Evolutionary conservation across 2,797 vertebrate genomes (phyloP).

Genomic region (Oreonectes daqikongensis): DNA sequence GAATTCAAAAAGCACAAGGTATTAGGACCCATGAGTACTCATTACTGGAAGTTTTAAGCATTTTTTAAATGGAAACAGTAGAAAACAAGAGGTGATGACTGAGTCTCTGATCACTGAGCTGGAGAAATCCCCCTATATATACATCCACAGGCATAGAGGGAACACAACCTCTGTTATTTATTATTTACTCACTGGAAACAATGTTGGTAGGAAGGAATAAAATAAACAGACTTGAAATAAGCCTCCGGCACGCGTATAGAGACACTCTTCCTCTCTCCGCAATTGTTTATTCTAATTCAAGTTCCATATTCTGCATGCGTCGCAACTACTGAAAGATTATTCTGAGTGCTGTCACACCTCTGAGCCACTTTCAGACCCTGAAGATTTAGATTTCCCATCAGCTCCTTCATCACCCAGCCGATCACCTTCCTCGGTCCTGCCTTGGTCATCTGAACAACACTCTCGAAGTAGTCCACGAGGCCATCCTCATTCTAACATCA

Average conservation of each 20-base stretch:
- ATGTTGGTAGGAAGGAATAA: slow-evolving; percentile 13
- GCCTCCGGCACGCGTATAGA: neutral
- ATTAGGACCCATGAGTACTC: slow-evolving; percentile 35
- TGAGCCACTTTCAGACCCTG: slow-evolving; percentile 81
- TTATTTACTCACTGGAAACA: slow-evolving; percentile 29
- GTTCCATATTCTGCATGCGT: neutral
- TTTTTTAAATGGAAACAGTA: slow-evolving; percentile 48
- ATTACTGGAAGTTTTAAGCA: slow-evolving; percentile 31
- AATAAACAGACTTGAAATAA: slow-evolving; percentile 32
- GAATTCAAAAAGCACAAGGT: neutral
- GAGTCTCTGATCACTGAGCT: slow-evolving; percentile 35
- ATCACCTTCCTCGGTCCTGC: slow-evolving; percentile 89
- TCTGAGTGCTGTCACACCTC: slow-evolving; percentile 78
- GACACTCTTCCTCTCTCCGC: neutral
- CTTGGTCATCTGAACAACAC: slow-evolving; percentile 80
- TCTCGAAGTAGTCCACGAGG: slow-evolving; percentile 90
- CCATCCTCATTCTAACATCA: slow-evolving; percentile 87
- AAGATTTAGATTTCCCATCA: slow-evolving; percentile 87
- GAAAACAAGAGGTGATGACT: slow-evolving; percentile 13
- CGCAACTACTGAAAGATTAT: neutral
- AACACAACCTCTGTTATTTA: slow-evolving; percentile 29
- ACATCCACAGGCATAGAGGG: slow-evolving; percentile 21
- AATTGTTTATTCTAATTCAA: slow-evolving; percentile 33
- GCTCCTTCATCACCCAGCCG: slow-evolving; percentile 89
- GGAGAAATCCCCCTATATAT: slow-evolving; percentile 10